A percentile compares a stretch with the other conserved stretches of the same genome.
phyloP scores from a whole-genome alignment of 2,797 vertebrate species.

The Myiotriccus ornatus region DNA sequence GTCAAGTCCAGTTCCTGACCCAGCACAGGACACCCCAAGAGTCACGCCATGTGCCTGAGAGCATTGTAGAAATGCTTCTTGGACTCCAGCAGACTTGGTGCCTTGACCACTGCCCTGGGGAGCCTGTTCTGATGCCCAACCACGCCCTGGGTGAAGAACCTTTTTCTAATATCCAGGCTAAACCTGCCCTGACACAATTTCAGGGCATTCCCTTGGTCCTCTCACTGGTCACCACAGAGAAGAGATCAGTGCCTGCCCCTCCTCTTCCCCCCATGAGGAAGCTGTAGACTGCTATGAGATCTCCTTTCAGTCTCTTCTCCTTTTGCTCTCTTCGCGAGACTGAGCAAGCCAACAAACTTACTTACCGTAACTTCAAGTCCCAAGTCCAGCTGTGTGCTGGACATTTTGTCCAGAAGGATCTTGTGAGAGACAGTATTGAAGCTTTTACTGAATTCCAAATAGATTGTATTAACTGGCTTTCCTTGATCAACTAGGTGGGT shows the following conservation, averaged over 20 bases:
- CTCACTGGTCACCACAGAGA: background rate
- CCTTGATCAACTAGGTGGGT: background rate
- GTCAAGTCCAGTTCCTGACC: background rate
- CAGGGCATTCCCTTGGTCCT: background rate
- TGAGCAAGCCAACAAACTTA: fast-evolving
- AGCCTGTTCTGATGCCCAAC: background rate
- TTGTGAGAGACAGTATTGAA: background rate
- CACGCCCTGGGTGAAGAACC: background rate
- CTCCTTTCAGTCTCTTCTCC: background rate
- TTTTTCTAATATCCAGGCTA: background rate
- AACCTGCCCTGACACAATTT: background rate
- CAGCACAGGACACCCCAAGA: background rate
- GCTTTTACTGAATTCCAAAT: background rate
- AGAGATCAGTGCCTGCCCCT: background rate
- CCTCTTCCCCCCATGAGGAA: background rate
- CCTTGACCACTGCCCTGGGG: background rate
- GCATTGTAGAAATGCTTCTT: background rate
- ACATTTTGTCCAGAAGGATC: background rate
- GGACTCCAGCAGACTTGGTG: background rate
- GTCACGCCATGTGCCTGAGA: background rate
- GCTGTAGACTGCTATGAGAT: background rate
- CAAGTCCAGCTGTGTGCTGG: background rate
- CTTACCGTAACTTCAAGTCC: background rate
- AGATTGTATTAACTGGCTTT: background rate
- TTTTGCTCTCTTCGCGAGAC: background rate